phyloP scores from a whole-genome alignment of 2,888 invertebrate species.

The Leptarthrus brevirostris region DNA sequence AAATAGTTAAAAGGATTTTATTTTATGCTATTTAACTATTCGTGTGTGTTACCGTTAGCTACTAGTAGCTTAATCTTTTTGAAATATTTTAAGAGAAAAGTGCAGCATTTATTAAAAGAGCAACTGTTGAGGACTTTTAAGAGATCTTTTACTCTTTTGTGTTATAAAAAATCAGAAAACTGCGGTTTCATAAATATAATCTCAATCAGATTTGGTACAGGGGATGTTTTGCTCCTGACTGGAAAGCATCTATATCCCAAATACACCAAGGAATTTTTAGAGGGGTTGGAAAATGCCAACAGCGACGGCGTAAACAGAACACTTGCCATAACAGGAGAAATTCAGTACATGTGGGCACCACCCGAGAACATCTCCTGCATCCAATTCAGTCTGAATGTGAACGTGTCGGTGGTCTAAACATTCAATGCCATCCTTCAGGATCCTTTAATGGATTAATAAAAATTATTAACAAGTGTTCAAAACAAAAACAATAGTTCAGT shows the following conservation, averaged over 20 bases:
- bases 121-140: too few relatives aligned
- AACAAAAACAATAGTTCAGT: not conserved
- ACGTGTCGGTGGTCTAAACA: conserved; percentile 52
- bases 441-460: not conserved
- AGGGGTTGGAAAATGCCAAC: not conserved
- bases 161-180: too few relatives aligned
- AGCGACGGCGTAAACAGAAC: conserved; percentile 35
- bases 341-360: conserved; percentile 27
- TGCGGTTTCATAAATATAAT: too few relatives aligned
- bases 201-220: conserved; percentile 2
- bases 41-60: too few relatives aligned
- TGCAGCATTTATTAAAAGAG: too few relatives aligned
- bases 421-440: conserved; percentile 17
- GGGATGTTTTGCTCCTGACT: not conserved
- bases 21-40: too few relatives aligned
- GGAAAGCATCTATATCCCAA: conserved; percentile 7
- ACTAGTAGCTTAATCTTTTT: too few relatives aligned
- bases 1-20: too few relatives aligned
- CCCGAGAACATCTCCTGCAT: conserved; percentile 41
- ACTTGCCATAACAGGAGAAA: not conserved
- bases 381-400: conserved; percentile 53
- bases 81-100: too few relatives aligned
- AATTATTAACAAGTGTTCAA: conserved; percentile 18
- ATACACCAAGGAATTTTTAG: not conserved
- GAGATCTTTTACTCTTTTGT: too few relatives aligned